Evolutionary conservation across 37 sponge, comb jelly and placozoan genomes (phyloP).

Genomic region (Ianthella basta): DNA sequence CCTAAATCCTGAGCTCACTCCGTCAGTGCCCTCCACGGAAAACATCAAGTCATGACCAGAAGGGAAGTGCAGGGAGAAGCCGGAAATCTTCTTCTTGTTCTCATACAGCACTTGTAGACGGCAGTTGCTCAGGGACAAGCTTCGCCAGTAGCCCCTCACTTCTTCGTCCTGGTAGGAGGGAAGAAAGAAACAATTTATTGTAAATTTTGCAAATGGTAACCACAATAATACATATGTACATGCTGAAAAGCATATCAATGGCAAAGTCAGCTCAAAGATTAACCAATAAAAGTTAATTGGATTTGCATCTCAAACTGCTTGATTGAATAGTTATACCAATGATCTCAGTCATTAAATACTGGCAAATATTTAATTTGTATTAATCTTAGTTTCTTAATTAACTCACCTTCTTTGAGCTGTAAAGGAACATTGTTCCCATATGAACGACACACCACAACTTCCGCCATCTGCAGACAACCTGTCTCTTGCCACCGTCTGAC

Average conservation of each 20-base stretch:
- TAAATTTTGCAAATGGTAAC: no score
- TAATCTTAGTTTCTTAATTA: no score
- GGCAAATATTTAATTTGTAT: no score
- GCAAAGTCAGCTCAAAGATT: no score
- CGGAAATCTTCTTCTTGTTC: constrained; percentile 29
- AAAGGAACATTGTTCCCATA: constrained; percentile 29
- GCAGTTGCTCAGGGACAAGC: background rate
- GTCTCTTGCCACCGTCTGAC: background rate
- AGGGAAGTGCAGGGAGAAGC: constrained; percentile 14
- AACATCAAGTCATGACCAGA: constrained; percentile 18
- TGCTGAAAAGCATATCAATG: constrained; percentile 78
- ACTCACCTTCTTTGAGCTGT: background rate
- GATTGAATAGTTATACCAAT: no score
- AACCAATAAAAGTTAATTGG: no score
- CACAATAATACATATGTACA: constrained; percentile 44
- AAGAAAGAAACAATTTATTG: no score
- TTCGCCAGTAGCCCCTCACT: background rate
- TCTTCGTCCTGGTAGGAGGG: constrained; percentile 28
- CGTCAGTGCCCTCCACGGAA: background rate
- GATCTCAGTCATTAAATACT: no score
- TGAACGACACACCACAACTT: constrained; percentile 30
- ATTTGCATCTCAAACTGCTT: no score
- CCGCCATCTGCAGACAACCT: constrained; percentile 1
- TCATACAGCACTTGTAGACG: constrained; percentile 16
- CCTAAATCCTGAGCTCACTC: background rate